Evolutionary conservation across 2,113 vertebrate species (phyloP), one percentile per base, ranked within the genome.

Genomic region (Todiramphus saurophagus): DNA sequence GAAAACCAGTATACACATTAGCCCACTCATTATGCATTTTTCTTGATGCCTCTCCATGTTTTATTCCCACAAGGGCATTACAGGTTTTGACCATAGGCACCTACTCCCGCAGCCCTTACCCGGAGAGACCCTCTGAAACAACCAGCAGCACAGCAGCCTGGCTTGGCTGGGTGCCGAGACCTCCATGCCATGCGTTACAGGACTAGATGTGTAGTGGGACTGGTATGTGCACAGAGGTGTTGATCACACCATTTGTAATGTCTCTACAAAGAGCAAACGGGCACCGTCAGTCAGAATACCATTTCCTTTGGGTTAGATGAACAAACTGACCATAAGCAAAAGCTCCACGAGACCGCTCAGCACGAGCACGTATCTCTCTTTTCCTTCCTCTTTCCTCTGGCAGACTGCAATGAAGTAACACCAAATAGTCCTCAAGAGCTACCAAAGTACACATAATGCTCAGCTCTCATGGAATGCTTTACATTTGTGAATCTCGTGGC

Each of bases 261-360:
- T 83, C 94, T 92, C 92, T 94, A 73, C 83, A 91, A 89, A 64
- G 48, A 97, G 84, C 89, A 97, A 93, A 84, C 19, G 4, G 84
- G 90, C 83, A 87, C 90, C 93, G 94, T 96, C 95, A 88, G 60
- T 94, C 93, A 92, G 78, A 82, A 55, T 70, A 91, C 84, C 81
- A 50, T 88, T 93, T 77, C 63, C 69, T 95, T 95, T 20, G 89
- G 64, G 73, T 92, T 92, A 78, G 73, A 87, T 3, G 37, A 93
- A 78, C 85, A 64, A 87, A 70, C 62, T 62, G 89, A 91, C 86
- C 68, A 66, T 48, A 83, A 83, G 90, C 58, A 93, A 83, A 75
- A 88, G 43, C 75, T 96, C 83, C 68, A 37, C 0, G 8, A 82
- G 56, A 28, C 43, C 70, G 83, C 35, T 58, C 76, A 48, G 51